Base-by-base conservation (phyloP, 2,113 vertebrate species). In the Sardina pilchardus region DNA sequence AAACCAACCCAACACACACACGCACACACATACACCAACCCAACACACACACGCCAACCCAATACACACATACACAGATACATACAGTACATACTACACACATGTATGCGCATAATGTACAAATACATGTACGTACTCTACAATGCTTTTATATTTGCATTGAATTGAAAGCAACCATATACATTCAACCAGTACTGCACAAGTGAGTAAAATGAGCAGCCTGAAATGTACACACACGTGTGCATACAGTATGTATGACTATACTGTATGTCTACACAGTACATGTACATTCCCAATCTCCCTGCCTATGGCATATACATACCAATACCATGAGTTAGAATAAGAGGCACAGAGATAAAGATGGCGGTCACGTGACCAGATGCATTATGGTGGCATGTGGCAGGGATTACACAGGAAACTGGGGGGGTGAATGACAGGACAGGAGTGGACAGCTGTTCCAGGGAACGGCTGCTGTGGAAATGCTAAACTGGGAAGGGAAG, bases 321-420 rank as follows among this genome's bases (percentile, higher is more conserved):
- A 59, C 53, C 19, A 21, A 24, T 59, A 59, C 3, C 21, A 59
- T 59, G 53, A 59, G 48, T 50, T 50, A 50, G 48, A 50, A 16
- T 17, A 36, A 85, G 71, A 53, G 16, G 30, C 81, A 86, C 34
- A 44, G 50, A 26, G 85, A 63, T 45, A 24, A 8, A 71, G 59
- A 36, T 42, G 53, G 45, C 0, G 24, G 30, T 85, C 86, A 86
- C 59, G 78, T 87, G 84, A 82, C 39, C 34, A 17, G 14, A 56
- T 81, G 67, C 84, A 83, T 81, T 82, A 83, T 82, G 82, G 63
- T 84, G 26, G 81, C 75, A 42, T 83, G 83, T 81, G 86, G 53
- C 30, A 75, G 81, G 86, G 82, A 89, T 87, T 87, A 85, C 63
- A 53, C 16, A 56, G 44, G 83, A 84, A 87, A 82, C 53, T 30